These are phyloP conservation scores for Stenchaetothrips biformis DNA, from an alignment of 2,888 invertebrate species.

Conservation along the genomic window DNA sequence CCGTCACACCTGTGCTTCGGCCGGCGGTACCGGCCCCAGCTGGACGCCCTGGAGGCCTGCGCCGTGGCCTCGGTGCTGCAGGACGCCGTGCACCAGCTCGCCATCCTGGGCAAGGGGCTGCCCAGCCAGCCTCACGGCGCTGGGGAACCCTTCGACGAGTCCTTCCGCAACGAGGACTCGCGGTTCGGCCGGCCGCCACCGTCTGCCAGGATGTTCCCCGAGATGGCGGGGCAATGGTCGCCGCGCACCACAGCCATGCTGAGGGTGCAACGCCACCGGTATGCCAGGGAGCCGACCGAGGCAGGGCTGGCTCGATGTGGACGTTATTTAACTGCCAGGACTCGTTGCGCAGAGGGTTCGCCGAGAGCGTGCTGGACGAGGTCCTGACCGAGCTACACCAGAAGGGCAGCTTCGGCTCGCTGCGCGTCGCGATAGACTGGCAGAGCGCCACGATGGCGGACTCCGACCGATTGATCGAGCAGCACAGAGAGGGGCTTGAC, in stretches of 20 bases:
- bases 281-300: no score
- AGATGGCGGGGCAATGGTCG: background rate
- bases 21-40: background rate
- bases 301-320: no score
- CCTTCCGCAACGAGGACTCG: background rate
- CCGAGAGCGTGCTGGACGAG: background rate
- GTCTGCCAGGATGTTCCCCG: background rate
- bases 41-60: background rate
- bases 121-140: background rate
- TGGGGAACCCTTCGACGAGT: background rate
- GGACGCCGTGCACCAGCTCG: background rate
- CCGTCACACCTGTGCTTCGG: background rate
- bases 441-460: background rate
- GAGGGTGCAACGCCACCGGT: background rate
- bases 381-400: background rate
- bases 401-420: background rate
- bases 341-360: background rate
- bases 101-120: background rate
- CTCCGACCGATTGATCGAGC: background rate
- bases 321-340: no score
- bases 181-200: background rate
- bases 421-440: background rate
- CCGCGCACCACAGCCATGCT: background rate
- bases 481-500: background rate
- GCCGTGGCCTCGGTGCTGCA: background rate